Percentiles rank a stretch among this genome's conserved stretches.
phyloP scores from a whole-genome alignment of 2,888 invertebrate species.

The Zelleria hepariella region DNA sequence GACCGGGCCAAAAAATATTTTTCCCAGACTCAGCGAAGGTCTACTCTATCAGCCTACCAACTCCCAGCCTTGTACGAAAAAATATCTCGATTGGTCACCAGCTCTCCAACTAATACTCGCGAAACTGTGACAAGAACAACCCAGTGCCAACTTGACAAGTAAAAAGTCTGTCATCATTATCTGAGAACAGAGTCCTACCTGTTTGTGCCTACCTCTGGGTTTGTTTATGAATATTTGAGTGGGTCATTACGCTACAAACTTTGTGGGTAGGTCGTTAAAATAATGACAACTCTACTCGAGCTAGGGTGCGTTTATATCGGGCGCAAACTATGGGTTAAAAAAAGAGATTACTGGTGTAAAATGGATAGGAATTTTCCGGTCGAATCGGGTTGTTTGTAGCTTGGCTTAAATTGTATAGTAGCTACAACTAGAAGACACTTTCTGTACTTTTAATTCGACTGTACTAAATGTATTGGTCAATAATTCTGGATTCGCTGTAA shows the following conservation, averaged over 20 bases:
- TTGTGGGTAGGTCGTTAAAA: slow-evolving; percentile 23
- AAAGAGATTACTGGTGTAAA: neutral
- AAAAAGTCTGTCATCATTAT: neutral
- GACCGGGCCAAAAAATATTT: too few relatives aligned
- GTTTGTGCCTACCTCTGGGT: neutral
- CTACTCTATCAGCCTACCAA: too few relatives aligned
- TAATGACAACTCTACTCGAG: slow-evolving; percentile 19
- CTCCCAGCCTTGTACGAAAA: too few relatives aligned
- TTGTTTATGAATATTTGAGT: slow-evolving; percentile 24
- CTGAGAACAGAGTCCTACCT: neutral
- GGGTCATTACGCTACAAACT: slow-evolving; percentile 20
- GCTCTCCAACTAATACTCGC: too few relatives aligned
- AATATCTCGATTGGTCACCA: too few relatives aligned
- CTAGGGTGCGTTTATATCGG: neutral
- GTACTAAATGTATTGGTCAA: too few relatives aligned
- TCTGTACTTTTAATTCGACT: too few relatives aligned
- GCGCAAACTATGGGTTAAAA: neutral
- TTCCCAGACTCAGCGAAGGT: too few relatives aligned
- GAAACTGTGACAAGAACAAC: too few relatives aligned
- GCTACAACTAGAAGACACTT: too few relatives aligned
- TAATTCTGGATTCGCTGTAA: too few relatives aligned
- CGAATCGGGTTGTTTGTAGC: neutral
- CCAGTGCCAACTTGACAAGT: too few relatives aligned
- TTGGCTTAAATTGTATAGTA: neutral
- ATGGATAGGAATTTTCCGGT: neutral